Conservation (phyloP, 2,797 vertebrate genomes). For the Dallia pectoralis region DNA sequence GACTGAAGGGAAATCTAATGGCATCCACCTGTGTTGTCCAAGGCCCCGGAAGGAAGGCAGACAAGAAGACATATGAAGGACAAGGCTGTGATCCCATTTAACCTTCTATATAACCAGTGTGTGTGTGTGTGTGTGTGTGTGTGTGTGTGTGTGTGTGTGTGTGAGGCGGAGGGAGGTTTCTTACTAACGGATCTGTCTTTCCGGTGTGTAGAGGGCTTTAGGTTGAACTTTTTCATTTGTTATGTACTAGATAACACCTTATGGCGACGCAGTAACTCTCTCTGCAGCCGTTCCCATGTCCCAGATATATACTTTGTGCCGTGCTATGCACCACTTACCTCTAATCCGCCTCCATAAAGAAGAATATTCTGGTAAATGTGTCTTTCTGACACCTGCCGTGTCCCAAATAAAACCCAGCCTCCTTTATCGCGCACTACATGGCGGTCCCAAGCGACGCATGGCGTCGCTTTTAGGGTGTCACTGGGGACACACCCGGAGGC, state of each 20-base stretch:
- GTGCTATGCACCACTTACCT: too few relatives aligned
- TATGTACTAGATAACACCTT: too few relatives aligned
- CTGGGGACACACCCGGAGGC: not conserved
- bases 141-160: not conserved
- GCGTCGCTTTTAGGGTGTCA: not conserved
- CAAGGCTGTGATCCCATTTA: not conserved
- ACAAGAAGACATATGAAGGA: not conserved
- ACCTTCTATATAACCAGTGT: not conserved
- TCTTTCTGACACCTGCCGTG: not conserved
- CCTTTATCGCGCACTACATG: too few relatives aligned
- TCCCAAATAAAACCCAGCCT: too few relatives aligned
- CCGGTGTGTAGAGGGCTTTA: too few relatives aligned
- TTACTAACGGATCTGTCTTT: too few relatives aligned
- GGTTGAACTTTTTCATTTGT: too few relatives aligned
- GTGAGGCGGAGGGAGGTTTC: too few relatives aligned
- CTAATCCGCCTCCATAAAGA: too few relatives aligned
- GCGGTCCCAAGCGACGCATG: not conserved
- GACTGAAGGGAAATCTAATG: not conserved
- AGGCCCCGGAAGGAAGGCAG: not conserved
- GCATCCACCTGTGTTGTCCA: not conserved
- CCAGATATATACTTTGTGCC: too few relatives aligned
- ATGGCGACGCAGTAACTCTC: not conserved
- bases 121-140: not conserved
- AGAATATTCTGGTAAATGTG: too few relatives aligned
- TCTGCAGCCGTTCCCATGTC: not conserved